These are phyloP conservation scores for Paraescarpia echinospica DNA, from an alignment of 1,140 invertebrate species.

Conservation along the genomic window DNA sequence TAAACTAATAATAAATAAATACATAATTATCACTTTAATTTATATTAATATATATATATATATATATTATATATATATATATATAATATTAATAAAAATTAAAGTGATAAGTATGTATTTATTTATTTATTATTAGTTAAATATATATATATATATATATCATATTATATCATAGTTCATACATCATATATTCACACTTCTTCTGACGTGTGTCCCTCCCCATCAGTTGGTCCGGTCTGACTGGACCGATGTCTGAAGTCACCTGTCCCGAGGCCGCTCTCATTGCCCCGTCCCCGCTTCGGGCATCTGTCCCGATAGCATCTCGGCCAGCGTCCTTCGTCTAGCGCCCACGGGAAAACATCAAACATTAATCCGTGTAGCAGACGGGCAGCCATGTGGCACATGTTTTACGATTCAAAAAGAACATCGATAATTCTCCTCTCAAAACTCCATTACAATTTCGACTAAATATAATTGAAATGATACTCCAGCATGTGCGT, in stretches of 20 bases:
- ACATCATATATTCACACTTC: neutral
- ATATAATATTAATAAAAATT: too few relatives aligned
- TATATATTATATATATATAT: too few relatives aligned
- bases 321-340: neutral
- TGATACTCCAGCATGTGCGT: neutral
- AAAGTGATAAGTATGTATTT: too few relatives aligned
- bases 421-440: neutral
- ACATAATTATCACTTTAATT: too few relatives aligned
- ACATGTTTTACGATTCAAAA: neutral
- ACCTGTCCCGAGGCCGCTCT: neutral
- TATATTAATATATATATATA: too few relatives aligned
- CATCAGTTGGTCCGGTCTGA: neutral
- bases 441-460: neutral
- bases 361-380: neutral
- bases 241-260: neutral
- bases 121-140: too few relatives aligned
- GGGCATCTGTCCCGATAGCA: neutral
- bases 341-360: neutral
- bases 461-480: neutral
- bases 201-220: neutral
- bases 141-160: too few relatives aligned
- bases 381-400: neutral
- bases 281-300: neutral
- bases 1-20: too few relatives aligned
- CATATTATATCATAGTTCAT: too few relatives aligned